Conservation (phyloP, 2,888 invertebrate species). For the Uropetala carovei region DNA sequence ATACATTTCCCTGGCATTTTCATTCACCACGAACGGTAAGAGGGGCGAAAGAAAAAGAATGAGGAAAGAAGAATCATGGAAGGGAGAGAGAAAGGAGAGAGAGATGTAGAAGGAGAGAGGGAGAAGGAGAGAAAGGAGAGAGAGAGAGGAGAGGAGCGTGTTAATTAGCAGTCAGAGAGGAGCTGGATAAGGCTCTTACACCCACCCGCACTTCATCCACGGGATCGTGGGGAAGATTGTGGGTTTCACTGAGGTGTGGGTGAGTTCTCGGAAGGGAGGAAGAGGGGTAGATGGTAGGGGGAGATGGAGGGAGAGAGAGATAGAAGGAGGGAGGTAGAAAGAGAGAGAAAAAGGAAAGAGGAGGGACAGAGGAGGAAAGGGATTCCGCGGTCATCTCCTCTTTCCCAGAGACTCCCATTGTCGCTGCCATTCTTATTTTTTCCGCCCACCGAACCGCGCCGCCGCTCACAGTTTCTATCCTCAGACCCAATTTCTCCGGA, state of each 20-base stretch:
- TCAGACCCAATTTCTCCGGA: background rate
- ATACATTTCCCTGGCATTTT: too few relatives aligned
- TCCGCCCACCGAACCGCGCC: background rate
- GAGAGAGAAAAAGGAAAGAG: background rate
- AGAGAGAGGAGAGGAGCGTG: background rate
- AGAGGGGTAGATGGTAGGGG: too few relatives aligned
- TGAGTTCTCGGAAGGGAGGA: too few relatives aligned
- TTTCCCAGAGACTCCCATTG: background rate
- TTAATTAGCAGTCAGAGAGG: background rate
- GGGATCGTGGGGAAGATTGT: constrained; percentile 21
- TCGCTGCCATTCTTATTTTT: background rate
- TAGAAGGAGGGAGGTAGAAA: background rate
- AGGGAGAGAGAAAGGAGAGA: background rate
- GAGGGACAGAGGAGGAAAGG: background rate
- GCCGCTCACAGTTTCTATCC: background rate
- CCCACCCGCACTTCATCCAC: background rate
- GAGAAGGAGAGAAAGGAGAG: background rate
- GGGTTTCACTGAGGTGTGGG: constrained; percentile 6
- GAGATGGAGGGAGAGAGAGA: background rate
- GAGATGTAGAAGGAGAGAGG: background rate
- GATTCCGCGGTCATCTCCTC: background rate
- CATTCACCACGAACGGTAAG: background rate
- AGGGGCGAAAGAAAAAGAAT: background rate
- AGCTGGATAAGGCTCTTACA: background rate
- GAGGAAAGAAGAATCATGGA: background rate